Base-by-base conservation (phyloP, 1,140 invertebrate genomes). In the Formica exsecta region DNA sequence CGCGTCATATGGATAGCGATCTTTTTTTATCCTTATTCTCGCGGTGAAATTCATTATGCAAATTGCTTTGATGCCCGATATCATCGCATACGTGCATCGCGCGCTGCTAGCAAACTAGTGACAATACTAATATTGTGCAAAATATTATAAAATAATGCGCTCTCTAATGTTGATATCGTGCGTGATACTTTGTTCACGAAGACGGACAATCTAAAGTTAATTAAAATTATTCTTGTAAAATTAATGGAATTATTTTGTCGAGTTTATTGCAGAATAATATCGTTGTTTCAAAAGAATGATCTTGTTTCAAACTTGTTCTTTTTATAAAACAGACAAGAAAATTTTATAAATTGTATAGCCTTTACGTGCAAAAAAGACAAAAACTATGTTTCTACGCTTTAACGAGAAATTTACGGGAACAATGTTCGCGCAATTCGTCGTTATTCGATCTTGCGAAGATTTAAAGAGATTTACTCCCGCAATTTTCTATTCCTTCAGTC, bases 21-120 rank as follows among this genome's bases (percentile, higher is more conserved):
- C 59, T 61, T 73, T 68, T 80, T 70, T 62, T 19, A 16, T 3
- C 16, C n/a, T 41, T 11, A 6, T 73, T 22, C n/a, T 29, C 54
- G 79, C 79, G n/a, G 79, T 29, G 29, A 83, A 74, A 74, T 83
- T 83, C 68, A 83, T 83, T 83, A 62, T 57, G 68, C 57, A 83
- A 83, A 83, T 83, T 83, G 79, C 68, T 74, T 83, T 74, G 68
- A 83, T 81, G 51, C 51, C 59, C 65, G 65, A 81, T 81, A 22
- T 32, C 11, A 25, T 73, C 25, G 38, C 54, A 41, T 25, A 38
- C 66, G 22, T 32, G 38, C 11, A 19, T 74, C 54, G 66, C 19
- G 19, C 70, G 70, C 70, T n/a, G 36, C 29, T 29, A 19, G 8
- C 41, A 74, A 83, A 74, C 79, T 62, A 36, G 36, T 61, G 57